Evolutionary conservation across 2,113 vertebrate species (phyloP), one percentile per base, ranked within the genome.

Genomic region (Macquaria ambigua): DNA sequence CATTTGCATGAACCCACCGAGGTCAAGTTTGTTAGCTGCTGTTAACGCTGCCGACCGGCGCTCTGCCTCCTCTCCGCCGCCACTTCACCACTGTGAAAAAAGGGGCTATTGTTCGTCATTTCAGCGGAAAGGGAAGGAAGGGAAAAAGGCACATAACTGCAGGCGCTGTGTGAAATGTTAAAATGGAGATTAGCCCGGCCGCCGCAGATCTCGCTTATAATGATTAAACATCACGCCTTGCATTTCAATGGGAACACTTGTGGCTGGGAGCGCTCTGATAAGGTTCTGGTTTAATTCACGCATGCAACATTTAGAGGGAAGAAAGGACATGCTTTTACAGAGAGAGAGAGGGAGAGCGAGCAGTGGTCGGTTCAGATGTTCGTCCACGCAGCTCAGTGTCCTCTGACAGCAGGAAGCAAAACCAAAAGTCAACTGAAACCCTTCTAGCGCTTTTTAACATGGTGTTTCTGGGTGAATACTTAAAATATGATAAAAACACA

Each of bases 101-200:
- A 83, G 55, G 31, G 80, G 77, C 67, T 66, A 85, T 94, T 92
- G 93, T 92, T 90, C 43, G 23, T 62, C 59, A 41, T 83, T 86
- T 71, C 41, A 39, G 75, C 8, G 61, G 77, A 75, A 63, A n/a
- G 68, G 76, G 31, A 76, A 85, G 71, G 71, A n/a, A 61, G 9
- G 56, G 48, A 52, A 78, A 82, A 74, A 82, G 77, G 79, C 87
- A 87, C 90, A 92, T 90, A 86, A 88, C 95, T 83, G 86, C 91
- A 85, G 92, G 95, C 94, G 25, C 70, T 88, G 86, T 93, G 86
- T 94, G 93, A 94, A 94, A 93, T 93, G 91, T 93, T 94, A 94
- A 94, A 91, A 91, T 88, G 90, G 88, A 95, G 93, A 93, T 94
- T 93, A 94, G 92, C 91, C 89, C 81, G 78, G 86, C 90, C 86